These are phyloP conservation scores for Hirundo rustica DNA, from an alignment of 2,797 vertebrate species.

Conservation along the genomic window DNA sequence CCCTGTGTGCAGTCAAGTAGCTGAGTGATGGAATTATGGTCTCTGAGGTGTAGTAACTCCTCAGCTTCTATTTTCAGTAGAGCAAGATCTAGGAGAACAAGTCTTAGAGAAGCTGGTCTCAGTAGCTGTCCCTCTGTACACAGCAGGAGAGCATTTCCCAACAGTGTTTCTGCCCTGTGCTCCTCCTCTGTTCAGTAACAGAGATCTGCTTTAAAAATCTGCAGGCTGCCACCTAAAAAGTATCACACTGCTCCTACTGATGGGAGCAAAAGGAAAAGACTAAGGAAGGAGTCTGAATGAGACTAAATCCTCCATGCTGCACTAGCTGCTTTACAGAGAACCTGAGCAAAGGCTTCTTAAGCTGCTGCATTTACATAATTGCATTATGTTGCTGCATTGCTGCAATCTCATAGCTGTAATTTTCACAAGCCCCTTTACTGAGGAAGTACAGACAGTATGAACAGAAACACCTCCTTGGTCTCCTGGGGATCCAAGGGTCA, in stretches of 20 bases:
- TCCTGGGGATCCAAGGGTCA: slow-evolving; percentile 20
- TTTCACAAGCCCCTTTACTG: neutral
- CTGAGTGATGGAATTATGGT: neutral
- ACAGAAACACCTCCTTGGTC: neutral
- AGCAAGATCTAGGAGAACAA: neutral
- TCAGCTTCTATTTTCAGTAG: neutral
- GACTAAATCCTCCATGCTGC: neutral
- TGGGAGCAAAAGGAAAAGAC: neutral
- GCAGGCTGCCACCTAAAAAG: neutral
- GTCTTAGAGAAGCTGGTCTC: neutral
- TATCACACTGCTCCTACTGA: fast-evolving
- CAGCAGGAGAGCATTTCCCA: neutral
- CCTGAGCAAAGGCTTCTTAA: neutral
- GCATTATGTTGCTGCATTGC: fast-evolving
- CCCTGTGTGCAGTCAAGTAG: neutral
- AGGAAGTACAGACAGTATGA: slow-evolving; percentile 6
- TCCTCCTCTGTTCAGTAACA: neutral
- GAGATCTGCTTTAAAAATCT: neutral
- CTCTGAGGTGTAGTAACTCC: neutral
- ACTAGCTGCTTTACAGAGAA: neutral
- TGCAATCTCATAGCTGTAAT: neutral
- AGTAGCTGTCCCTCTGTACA: neutral
- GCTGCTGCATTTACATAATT: neutral
- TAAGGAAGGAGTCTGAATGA: neutral
- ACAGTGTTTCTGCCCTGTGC: neutral